Percentiles rank a stretch among this genome's conserved stretches.
phyloP scores from a whole-genome alignment of 1,140 invertebrate species.

The Drosophila parabipectinata region DNA sequence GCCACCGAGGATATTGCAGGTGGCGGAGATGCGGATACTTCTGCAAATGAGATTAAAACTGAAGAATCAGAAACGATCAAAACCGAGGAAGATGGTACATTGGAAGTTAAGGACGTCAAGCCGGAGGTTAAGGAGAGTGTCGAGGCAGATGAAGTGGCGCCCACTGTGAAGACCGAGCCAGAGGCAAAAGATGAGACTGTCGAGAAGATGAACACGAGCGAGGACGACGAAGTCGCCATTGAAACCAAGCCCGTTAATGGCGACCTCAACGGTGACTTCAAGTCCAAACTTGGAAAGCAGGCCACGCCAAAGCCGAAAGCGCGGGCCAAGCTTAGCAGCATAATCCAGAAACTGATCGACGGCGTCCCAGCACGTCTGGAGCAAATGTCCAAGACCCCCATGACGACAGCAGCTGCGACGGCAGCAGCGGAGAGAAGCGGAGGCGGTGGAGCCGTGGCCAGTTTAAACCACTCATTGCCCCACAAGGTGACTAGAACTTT shows the following conservation, averaged over 20 bases:
- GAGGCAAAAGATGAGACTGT: constrained; percentile 34
- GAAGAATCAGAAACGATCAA: constrained; percentile 51
- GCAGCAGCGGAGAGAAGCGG: constrained; percentile 43
- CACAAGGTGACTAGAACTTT: constrained; percentile 58
- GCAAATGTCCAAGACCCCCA: constrained; percentile 69
- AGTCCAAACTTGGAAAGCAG: constrained; percentile 41
- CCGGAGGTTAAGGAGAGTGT: constrained; percentile 6
- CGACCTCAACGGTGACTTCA: constrained; percentile 59
- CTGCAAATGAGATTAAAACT: constrained; percentile 46
- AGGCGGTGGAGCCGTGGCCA: constrained; percentile 57
- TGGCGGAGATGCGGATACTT: not conserved
- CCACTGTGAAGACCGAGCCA: constrained; percentile 11
- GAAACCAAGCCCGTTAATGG: constrained; percentile 43
- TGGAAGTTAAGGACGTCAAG: constrained; percentile 20
- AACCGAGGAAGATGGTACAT: constrained; percentile 23
- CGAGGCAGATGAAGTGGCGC: constrained; percentile 3
- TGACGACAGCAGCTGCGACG: constrained; percentile 5
- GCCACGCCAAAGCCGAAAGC: constrained; percentile 60
- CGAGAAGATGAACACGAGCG: constrained; percentile 81
- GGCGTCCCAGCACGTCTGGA: constrained; percentile 71
- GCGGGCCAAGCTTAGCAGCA: constrained; percentile 73
- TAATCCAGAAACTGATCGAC: constrained; percentile 82
- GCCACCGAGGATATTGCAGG: constrained; percentile 17
- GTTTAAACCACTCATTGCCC: constrained; percentile 63
- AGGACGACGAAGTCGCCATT: constrained; percentile 57